These are phyloP conservation scores for Mesocentrotus franciscanus DNA, from an alignment of 53 echinoderm and acorn worm genomes.

Conservation along the genomic window DNA sequence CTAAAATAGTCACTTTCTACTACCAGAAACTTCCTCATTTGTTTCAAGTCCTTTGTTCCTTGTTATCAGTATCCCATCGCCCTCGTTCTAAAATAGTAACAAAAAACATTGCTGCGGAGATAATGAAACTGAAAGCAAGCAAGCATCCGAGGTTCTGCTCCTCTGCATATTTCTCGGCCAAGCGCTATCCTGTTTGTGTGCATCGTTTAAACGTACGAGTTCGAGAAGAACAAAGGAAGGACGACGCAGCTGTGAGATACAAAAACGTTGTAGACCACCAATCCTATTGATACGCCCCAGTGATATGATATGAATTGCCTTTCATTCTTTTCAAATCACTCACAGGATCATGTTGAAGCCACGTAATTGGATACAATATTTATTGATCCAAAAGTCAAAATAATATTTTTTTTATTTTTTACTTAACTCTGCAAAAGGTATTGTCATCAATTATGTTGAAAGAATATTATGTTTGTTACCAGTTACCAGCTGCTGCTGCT, in stretches of 20 bases:
- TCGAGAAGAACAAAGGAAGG: conserved; percentile 6
- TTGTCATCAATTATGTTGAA: background rate
- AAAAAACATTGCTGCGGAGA: background rate
- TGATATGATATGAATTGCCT: background rate
- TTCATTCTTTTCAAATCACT: background rate
- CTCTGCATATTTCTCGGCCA: background rate
- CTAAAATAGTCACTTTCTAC: background rate
- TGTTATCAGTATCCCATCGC: background rate
- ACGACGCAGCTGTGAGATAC: conserved; percentile 20
- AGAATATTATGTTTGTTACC: background rate
- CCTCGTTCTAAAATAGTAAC: background rate
- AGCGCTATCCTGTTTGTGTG: background rate
- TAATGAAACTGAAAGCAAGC: conserved; percentile 5
- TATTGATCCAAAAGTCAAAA: background rate
- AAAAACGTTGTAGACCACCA: background rate
- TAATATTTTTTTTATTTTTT: background rate
- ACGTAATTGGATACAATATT: background rate
- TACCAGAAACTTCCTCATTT: background rate
- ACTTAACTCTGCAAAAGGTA: background rate
- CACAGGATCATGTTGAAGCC: background rate
- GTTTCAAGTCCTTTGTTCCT: background rate
- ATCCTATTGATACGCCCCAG: background rate
- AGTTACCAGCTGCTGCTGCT: no score
- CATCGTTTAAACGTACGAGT: background rate
- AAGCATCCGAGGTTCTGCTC: background rate